These are phyloP conservation scores for Marasmarcha lunaedactyla DNA, from an alignment of 2,888 invertebrate species.

Conservation along the genomic window DNA sequence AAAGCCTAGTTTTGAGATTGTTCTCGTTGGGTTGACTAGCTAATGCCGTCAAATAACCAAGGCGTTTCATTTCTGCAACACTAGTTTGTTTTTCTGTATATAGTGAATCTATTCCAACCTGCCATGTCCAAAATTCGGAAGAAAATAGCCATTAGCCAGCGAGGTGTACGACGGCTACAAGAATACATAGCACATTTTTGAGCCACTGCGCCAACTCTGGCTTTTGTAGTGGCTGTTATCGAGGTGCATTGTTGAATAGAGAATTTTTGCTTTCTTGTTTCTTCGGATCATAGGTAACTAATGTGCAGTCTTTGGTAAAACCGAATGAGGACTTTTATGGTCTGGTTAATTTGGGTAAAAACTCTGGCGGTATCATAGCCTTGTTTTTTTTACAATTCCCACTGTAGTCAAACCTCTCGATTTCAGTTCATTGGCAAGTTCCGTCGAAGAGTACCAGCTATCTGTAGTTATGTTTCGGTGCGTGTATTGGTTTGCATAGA, in stretches of 20 bases:
- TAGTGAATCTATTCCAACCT: background rate
- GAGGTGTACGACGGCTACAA: slow-evolving; percentile 6
- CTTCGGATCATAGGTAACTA: slow-evolving; percentile 13
- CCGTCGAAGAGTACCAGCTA: background rate
- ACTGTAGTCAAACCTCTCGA: background rate
- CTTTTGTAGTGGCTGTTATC: slow-evolving; percentile 3
- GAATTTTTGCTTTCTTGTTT: slow-evolving; percentile 11
- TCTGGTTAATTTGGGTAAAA: slow-evolving; percentile 5
- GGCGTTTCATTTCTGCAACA: background rate
- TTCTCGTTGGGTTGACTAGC: too few species aligned
- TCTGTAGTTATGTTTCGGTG: slow-evolving; percentile 6
- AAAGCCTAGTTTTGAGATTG: too few species aligned
- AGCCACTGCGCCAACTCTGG: slow-evolving; percentile 5
- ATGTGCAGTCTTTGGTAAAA: slow-evolving; percentile 11
- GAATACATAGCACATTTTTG: slow-evolving; percentile 9
- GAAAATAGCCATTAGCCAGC: slow-evolving; percentile 7
- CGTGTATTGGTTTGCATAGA: slow-evolving; percentile 3
- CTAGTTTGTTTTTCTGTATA: background rate
- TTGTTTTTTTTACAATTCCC: slow-evolving; percentile 11
- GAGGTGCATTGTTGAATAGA: slow-evolving; percentile 15
- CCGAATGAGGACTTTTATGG: slow-evolving; percentile 8
- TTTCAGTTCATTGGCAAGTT: background rate
- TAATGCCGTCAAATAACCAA: too few species aligned
- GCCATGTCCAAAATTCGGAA: slow-evolving; percentile 4
- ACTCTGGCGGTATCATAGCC: slow-evolving; percentile 10